Evolutionary conservation across 2,888 invertebrate species (phyloP).

Genomic region (Anticlea derivata): DNA sequence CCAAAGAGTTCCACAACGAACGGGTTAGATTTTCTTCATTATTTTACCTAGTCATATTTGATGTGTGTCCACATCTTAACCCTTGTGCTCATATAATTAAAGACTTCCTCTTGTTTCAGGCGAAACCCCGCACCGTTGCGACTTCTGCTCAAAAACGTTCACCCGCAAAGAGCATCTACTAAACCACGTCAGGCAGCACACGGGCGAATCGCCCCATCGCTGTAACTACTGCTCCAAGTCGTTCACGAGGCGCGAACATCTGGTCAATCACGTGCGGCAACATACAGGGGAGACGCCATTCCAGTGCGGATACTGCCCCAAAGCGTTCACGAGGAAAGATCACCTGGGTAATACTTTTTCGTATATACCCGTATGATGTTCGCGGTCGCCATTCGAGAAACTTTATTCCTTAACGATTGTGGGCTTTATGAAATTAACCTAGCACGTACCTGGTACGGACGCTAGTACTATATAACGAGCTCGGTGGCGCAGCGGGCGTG

Average conservation of each 20-base stretch:
- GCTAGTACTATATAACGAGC: no score
- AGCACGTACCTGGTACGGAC: no score
- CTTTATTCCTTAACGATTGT: no score
- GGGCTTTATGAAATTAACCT: no score
- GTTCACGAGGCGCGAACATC: conserved; percentile 93
- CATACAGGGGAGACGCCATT: conserved; percentile 91
- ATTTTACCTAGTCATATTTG: no score
- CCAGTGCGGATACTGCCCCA: conserved; percentile 93
- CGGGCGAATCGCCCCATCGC: conserved; percentile 92
- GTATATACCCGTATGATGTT: no score
- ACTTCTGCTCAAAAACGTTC: conserved; percentile 91
- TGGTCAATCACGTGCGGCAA: conserved; percentile 93
- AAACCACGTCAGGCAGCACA: conserved; percentile 91
- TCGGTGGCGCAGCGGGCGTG: no score
- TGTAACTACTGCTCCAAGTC: conserved; percentile 94
- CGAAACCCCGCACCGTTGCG: conserved; percentile 90
- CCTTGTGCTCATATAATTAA: not conserved
- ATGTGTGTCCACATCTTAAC: no score
- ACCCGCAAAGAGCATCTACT: conserved; percentile 90
- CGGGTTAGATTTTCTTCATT: no score
- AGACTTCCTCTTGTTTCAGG: conserved; percentile 57
- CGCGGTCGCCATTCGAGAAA: no score
- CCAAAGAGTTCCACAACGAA: no score
- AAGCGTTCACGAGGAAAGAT: conserved; percentile 93
- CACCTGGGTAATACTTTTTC: conserved; percentile 82